phyloP scores from a whole-genome alignment of 2,797 vertebrate species.

The Brotula barbata region DNA sequence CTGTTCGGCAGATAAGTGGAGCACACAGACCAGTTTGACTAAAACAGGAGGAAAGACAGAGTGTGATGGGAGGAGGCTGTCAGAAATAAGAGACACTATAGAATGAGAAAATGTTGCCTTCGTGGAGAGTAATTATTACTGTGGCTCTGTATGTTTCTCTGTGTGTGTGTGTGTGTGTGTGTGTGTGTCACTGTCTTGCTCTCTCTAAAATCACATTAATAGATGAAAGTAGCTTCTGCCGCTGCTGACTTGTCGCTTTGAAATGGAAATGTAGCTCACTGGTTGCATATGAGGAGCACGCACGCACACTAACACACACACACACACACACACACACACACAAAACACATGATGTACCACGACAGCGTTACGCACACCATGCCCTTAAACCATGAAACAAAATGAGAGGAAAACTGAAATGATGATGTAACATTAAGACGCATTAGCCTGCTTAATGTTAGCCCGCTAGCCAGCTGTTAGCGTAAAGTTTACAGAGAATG shows the following conservation, averaged over 20 bases:
- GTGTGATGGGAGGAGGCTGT: slow-evolving; percentile 21
- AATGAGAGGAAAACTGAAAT: slow-evolving; percentile 67
- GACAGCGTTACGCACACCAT: slow-evolving; percentile 41
- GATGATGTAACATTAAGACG: slow-evolving; percentile 75
- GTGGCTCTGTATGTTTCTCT: slow-evolving; percentile 51
- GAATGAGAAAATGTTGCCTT: slow-evolving; percentile 55
- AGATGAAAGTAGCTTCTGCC: slow-evolving; percentile 78
- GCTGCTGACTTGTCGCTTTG: slow-evolving; percentile 77
- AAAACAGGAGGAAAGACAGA: slow-evolving; percentile 22
- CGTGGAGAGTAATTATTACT: slow-evolving; percentile 66
- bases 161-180: slow-evolving; percentile 29
- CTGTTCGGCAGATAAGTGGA: slow-evolving; percentile 36
- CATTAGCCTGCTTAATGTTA: slow-evolving; percentile 76
- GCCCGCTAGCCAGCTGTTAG: slow-evolving; percentile 73
- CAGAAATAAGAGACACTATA: slow-evolving; percentile 47
- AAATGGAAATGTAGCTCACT: slow-evolving; percentile 79
- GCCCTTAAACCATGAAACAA: slow-evolving; percentile 75
- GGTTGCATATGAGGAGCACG: slow-evolving; percentile 68
- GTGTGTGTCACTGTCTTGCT: slow-evolving; percentile 58
- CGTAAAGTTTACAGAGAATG: slow-evolving; percentile 69
- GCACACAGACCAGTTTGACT: slow-evolving; percentile 28
- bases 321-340: slow-evolving; percentile 24
- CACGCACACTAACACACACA: slow-evolving; percentile 38
- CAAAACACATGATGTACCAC: slow-evolving; percentile 51
- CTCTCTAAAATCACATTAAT: slow-evolving; percentile 77